phyloP scores from a whole-genome alignment of 2,113 vertebrate species.

The Sitta europaea region DNA sequence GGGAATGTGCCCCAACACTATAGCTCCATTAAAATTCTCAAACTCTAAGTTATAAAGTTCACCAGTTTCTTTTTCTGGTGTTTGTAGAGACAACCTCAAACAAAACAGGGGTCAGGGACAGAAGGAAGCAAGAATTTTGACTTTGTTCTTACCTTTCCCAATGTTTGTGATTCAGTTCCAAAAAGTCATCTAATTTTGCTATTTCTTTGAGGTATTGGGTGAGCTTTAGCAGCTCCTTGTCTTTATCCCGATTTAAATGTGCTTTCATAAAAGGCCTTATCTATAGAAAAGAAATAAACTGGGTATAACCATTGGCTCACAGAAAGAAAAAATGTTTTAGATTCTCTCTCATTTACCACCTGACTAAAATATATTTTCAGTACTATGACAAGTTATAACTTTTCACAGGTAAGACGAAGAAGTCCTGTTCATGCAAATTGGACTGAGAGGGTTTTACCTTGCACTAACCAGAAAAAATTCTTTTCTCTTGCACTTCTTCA shows the following conservation, averaged over 20 bases:
- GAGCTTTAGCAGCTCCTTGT: slow-evolving; percentile 94
- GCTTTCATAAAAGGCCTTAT: slow-evolving; percentile 99
- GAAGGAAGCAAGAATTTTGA: not conserved
- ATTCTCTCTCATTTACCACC: not conserved
- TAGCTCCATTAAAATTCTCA: not conserved
- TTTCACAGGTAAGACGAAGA: not conserved
- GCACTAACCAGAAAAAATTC: not conserved
- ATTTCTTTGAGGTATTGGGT: slow-evolving; percentile 99
- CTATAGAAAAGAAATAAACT: slow-evolving; percentile 67
- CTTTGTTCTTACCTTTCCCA: slow-evolving; percentile 89
- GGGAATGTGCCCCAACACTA: not conserved
- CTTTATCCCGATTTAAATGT: slow-evolving; percentile 95
- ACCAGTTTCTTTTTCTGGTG: not conserved
- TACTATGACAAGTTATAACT: not conserved
- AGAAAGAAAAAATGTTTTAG: not conserved
- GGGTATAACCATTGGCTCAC: not conserved
- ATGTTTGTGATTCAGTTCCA: slow-evolving; percentile 96
- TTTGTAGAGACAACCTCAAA: not conserved
- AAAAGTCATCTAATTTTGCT: slow-evolving; percentile 92
- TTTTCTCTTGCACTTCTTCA: not conserved
- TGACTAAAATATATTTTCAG: not conserved
- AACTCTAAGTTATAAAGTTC: not conserved
- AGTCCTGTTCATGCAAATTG: not conserved
- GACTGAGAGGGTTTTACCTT: not conserved
- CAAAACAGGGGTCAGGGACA: not conserved